Conservation (phyloP, 2,113 vertebrate species). For the Leiothrix lutea region DNA sequence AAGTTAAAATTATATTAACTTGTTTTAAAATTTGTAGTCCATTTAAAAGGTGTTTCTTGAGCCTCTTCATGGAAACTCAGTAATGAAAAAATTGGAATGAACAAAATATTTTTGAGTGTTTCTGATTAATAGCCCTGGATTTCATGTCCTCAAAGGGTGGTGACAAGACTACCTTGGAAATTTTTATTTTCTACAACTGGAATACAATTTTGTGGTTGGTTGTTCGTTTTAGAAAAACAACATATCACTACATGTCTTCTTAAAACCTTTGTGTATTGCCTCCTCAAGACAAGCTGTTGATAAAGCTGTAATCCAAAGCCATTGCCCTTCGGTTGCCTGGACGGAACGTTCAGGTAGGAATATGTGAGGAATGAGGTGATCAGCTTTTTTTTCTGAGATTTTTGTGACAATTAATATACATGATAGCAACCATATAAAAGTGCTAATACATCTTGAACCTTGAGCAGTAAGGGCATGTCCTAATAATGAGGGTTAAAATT, state of each 20-base stretch:
- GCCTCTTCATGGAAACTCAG: neutral
- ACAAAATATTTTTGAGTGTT: neutral
- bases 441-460: neutral
- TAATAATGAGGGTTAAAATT: neutral
- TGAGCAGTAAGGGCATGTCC: neutral
- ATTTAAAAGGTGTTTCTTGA: neutral
- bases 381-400: neutral
- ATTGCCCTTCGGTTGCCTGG: neutral
- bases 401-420: neutral
- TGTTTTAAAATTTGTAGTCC: neutral
- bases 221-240: neutral
- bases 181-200: neutral
- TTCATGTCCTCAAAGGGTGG: neutral
- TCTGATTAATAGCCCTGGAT: neutral
- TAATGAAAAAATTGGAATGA: neutral
- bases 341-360: neutral
- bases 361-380: neutral
- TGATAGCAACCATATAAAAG: neutral
- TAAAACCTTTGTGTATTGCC: neutral
- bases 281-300: neutral
- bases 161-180: neutral
- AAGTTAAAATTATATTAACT: neutral
- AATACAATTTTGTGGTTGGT: neutral
- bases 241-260: neutral
- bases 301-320: neutral